A percentile compares a stretch with the other conserved stretches of the same genome.
phyloP scores from a whole-genome alignment of 2,113 vertebrate genomes.

The Canis aureus region DNA sequence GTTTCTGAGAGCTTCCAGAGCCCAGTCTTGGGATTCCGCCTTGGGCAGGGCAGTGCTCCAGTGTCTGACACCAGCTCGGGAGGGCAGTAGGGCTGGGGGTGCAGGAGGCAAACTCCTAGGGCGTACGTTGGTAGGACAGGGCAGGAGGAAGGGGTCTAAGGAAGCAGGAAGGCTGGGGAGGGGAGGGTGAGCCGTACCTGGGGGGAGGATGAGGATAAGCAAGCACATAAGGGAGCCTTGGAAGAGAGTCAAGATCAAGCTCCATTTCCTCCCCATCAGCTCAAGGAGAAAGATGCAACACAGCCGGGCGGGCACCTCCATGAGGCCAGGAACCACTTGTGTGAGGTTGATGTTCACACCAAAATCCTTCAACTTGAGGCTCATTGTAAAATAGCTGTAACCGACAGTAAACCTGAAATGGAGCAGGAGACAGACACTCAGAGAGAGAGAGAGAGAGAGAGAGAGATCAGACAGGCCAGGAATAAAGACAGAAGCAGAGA shows the following conservation, averaged over 20 bases:
- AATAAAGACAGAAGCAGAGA: background rate
- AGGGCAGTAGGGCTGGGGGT: background rate
- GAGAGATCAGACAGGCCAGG: rapidly evolving
- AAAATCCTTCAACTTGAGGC: slow-evolving; percentile 80
- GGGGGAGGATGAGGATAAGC: slow-evolving; percentile 79
- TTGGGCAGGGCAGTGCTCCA: background rate
- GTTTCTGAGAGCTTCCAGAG: background rate
- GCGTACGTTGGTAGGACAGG: background rate
- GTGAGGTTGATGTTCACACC: slow-evolving; percentile 80
- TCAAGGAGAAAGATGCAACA: slow-evolving; percentile 85
- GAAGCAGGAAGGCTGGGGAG: background rate
- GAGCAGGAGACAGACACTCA: background rate
- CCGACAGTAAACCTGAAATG: slow-evolving; percentile 85
- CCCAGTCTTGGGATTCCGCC: too few species aligned
- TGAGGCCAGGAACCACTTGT: slow-evolving; percentile 77
- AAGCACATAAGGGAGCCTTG: slow-evolving; percentile 76
- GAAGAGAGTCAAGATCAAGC: slow-evolving; percentile 75
- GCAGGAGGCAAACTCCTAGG: background rate
- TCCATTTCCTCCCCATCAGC: slow-evolving; percentile 82
- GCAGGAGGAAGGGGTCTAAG: background rate
- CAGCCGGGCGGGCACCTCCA: slow-evolving; percentile 83
- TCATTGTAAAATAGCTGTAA: slow-evolving; percentile 83
- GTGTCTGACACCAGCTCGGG: background rate
- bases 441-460: background rate
- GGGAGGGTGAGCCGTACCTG: slow-evolving; percentile 78